phyloP scores from a whole-genome alignment of 2,113 vertebrate species.

The Daphoenositta chrysoptera region DNA sequence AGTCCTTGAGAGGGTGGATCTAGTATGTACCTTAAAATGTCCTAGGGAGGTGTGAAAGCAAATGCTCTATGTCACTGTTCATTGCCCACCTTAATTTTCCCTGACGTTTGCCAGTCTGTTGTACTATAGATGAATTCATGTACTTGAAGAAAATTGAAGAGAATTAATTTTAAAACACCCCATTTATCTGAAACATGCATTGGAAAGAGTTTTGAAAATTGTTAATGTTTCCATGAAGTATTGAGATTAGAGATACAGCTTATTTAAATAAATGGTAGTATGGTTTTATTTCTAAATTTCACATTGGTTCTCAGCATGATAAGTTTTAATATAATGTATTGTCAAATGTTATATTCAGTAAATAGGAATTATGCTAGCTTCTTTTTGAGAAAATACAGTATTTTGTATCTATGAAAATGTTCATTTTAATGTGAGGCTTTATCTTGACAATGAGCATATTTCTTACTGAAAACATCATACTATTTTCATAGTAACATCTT shows the following conservation, averaged over 20 bases:
- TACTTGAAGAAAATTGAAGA: neutral
- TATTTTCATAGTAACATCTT: neutral
- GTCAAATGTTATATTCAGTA: neutral
- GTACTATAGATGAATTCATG: neutral
- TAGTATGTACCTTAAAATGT: neutral
- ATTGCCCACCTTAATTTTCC: neutral
- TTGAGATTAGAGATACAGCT: neutral
- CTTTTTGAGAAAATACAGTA: neutral
- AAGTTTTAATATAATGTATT: neutral
- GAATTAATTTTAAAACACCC: neutral
- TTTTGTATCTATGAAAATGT: neutral
- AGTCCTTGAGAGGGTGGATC: neutral
- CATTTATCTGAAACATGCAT: neutral
- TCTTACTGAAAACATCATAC: neutral
- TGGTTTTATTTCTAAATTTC: neutral
- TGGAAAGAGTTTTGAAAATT: neutral
- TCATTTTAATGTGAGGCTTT: neutral
- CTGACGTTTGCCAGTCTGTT: neutral
- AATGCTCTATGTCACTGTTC: neutral
- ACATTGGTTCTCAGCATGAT: neutral
- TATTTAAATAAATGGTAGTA: neutral
- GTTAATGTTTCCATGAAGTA: neutral
- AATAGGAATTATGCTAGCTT: neutral
- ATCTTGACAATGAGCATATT: neutral
- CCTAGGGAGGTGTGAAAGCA: neutral